Base-by-base conservation (phyloP, 2,888 invertebrate species). In the Macaria notata region DNA sequence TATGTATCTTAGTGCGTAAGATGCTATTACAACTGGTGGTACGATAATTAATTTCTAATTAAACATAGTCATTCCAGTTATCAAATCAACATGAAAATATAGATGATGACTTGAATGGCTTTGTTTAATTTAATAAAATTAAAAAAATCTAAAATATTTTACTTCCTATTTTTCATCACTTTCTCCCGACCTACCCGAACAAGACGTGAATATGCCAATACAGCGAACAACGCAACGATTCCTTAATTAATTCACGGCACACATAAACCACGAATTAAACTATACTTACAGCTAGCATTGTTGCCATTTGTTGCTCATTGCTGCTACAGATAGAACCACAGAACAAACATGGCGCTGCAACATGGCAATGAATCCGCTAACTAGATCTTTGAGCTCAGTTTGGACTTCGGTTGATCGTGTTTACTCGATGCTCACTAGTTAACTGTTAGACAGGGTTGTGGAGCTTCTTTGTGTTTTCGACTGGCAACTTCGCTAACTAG, bases 351-450 rank as follows among this genome's bases (percentile, higher is more conserved):
- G 19, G 19, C 19, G 19, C 19, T 19, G 19, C 19, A 79, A 85
- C 81, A 81, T 75, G 74, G 73, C 73, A 80, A 78, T 79, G 80
- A 79, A 77, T 71, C 80, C 77, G 72, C 83, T 88, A 88, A 88
- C 88, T 84, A 88, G 85, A 90, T 89, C 88, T 86, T 88, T 88
- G 86, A 86, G 77, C 79, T 76, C 75, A 84, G 84, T 86, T 84
- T 82, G 81, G 84, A 81, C 84, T 81, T 81, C 72, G 83, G 85
- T 83, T 84, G 83, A 86, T 88, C 81, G 83, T 86, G 78, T 88
- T 87, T 87, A 75, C 77, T 69, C 76, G 72, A 68, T 81, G 75
- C 76, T 79, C 78, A 77, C 86, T 88, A 87, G 88, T 88, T 88
- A 86, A 86, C 19, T 19, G 19, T 19, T 19, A 78, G 79, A 78